Conservation (phyloP, 2,888 invertebrate species). For the Candidula unifasciata region DNA sequence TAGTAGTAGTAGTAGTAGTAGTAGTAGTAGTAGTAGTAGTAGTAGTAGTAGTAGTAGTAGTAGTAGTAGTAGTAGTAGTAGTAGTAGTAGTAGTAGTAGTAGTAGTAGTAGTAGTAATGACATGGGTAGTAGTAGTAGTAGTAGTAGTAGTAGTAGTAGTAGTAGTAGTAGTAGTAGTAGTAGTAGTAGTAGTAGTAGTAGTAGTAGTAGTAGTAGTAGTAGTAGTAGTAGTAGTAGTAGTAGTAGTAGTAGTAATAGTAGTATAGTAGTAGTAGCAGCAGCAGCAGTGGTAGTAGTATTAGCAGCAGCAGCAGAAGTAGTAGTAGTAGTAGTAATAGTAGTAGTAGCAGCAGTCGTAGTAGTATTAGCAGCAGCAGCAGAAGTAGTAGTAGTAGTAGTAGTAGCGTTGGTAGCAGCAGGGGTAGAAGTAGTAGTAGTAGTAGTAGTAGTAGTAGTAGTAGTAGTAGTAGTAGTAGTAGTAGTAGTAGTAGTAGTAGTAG, state of each 20-base stretch:
- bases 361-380: conserved; percentile 20
- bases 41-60: conserved; percentile 26
- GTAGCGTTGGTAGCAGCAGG: not conserved
- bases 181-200: conserved; percentile 13
- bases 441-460: conserved; percentile 34
- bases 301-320: not conserved
- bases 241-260: too few species aligned
- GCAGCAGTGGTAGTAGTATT: not conserved
- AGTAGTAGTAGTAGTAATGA: conserved; percentile 1
- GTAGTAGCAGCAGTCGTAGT: conserved; percentile 16
- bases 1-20: too few species aligned
- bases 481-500: conserved; percentile 33
- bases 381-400: not conserved
- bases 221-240: conserved; percentile 1
- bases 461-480: conserved; percentile 25
- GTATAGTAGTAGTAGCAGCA: not conserved
- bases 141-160: conserved; percentile 27
- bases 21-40: not conserved
- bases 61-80: conserved; percentile 36
- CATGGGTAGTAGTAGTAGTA: not conserved
- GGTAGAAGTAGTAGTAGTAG: conserved; percentile 18
- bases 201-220: conserved; percentile 36
- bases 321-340: conserved; percentile 1
- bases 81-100: conserved; percentile 36
- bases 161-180: conserved; percentile 16